phyloP scores from a whole-genome alignment of 2,888 invertebrate species.

The Phortica magna region DNA sequence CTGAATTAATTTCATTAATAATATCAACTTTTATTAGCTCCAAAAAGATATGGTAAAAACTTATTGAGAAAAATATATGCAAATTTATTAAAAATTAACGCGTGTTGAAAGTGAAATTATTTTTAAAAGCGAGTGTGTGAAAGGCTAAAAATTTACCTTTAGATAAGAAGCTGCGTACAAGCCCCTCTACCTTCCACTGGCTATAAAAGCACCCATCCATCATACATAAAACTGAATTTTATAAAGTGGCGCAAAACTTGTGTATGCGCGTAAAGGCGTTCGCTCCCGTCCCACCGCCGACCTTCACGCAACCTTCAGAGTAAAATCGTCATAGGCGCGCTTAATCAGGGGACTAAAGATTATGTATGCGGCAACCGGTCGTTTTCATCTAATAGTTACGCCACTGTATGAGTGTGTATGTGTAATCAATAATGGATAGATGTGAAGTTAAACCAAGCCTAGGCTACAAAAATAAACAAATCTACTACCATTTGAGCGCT shows the following conservation, averaged over 20 bases:
- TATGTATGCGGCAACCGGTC: constrained; percentile 37
- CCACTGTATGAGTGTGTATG: constrained; percentile 63
- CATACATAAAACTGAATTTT: not conserved
- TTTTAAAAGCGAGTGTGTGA: too few species aligned
- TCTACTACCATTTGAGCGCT: constrained; percentile 5
- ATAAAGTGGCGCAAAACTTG: constrained; percentile 7
- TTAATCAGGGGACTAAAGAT: not conserved
- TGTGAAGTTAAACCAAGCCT: too few species aligned
- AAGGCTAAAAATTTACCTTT: too few species aligned
- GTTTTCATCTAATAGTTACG: constrained; percentile 43
- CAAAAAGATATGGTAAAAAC: too few species aligned
- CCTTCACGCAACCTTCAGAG: constrained; percentile 77
- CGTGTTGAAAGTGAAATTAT: too few species aligned
- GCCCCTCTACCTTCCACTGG: too few species aligned
- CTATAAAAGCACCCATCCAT: not conserved
- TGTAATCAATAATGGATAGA: constrained; percentile 43
- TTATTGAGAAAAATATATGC: too few species aligned
- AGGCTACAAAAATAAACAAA: too few species aligned
- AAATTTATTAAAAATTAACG: too few species aligned
- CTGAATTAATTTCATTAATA: too few species aligned
- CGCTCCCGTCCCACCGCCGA: constrained; percentile 61
- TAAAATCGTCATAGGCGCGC: not conserved
- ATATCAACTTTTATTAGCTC: too few species aligned
- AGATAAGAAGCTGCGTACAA: too few species aligned
- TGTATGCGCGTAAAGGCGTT: constrained; percentile 20